Base-by-base conservation (phyloP, 2,888 invertebrate genomes). In the Eledone cirrhosa region DNA sequence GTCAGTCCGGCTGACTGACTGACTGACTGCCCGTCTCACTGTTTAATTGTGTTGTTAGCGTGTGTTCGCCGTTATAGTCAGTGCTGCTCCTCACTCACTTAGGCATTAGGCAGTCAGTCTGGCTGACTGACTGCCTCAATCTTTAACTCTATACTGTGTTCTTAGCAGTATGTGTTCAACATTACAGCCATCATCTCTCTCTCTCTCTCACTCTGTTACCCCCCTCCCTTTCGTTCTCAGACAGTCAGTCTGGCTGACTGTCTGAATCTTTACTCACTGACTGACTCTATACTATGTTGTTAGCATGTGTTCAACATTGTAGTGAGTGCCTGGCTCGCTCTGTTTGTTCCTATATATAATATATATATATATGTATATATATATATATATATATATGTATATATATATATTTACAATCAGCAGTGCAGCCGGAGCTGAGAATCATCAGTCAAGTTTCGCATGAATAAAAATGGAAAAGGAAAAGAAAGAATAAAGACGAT, bases 361-460 rank as follows among this genome's bases (percentile, higher is more conserved):
- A 76, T 76, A 76, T 76, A 31, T 76, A 76, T 41, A 76, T 76
- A 76, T 76, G 48, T 76, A 76, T 76, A 76, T 76, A 76, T 76
- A 76, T 76, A 76, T 76, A 76, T 76, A 76, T 76, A 33, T 41
- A 4, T n/a, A 47, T 41, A 53, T 53, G 5, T 53, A 4, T 53
- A 4, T 53, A 1, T 22, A 53, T 2, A n/a, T 19, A 63, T 11
- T 24, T 63, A 19, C 22, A 63, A 27, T 63, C n/a, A 63, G 27
- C 27, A 63, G 63, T 63, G 27, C 27, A 11, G n/a, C 11, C 11
- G n/a, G 63, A 63, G 27, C 27, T 63, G 2, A 59, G 16, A 59
- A 7, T 59, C n/a, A 22, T 59, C 8, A 59, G 24, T 59, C 41
- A 41, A 59, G n/a, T 59, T n/a, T 59, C 24, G 27, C n/a, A 22